Percentiles rank a stretch among this genome's conserved stretches.
These are phyloP conservation scores for Anagrus nilaparvatae DNA, from an alignment of 1,140 invertebrate species.

Conservation along the genomic window DNA sequence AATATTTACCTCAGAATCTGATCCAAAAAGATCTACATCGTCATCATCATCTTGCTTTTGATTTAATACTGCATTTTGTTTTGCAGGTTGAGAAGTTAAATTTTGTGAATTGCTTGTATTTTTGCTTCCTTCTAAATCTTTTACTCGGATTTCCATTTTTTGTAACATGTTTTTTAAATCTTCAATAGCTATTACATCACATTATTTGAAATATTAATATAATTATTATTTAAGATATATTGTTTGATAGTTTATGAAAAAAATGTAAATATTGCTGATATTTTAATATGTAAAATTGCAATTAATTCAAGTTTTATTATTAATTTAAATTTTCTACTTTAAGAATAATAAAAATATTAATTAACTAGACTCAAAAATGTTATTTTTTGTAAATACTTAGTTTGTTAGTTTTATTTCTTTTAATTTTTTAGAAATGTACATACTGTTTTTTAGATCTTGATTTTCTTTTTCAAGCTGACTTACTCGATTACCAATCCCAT, in stretches of 20 bases:
- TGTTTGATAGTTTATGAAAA: no score
- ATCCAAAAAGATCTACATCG: conserved; percentile 83
- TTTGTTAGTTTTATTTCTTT: no score
- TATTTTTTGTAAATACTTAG: no score
- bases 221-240: no score
- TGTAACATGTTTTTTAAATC: conserved; percentile 23
- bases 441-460: conserved; percentile 33
- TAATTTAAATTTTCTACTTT: conserved; percentile 2
- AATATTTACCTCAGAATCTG: conserved; percentile 61
- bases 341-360: conserved; percentile 1
- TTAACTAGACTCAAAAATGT: no score
- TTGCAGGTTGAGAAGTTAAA: conserved; percentile 11
- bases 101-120: no score
- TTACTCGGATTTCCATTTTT: conserved; percentile 22
- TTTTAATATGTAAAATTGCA: no score
- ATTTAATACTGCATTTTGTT: conserved; percentile 35
- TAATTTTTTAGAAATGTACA: conserved; percentile 10
- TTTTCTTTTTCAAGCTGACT: conserved; percentile 37
- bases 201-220: conserved; percentile 6
- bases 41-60: conserved; percentile 53
- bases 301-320: conserved; percentile 1
- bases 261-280: no score
- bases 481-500: conserved; percentile 26
- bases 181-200: conserved; percentile 22
- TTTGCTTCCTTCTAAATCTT: conserved; percentile 14